phyloP scores from a whole-genome alignment of 1,140 invertebrate genomes.

The Orchesella cincta region DNA sequence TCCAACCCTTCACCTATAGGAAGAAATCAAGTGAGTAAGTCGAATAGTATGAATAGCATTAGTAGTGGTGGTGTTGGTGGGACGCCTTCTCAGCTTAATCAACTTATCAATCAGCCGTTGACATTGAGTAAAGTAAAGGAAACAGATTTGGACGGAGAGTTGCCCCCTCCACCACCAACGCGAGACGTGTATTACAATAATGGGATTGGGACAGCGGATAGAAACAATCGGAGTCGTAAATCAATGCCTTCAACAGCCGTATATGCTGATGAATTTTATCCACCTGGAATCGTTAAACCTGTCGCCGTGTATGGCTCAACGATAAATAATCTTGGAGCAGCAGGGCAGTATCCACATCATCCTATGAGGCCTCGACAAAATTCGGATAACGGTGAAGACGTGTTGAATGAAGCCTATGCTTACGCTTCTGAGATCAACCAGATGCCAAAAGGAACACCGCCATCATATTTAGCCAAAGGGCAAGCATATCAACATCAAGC shows the following conservation, averaged over 20 bases:
- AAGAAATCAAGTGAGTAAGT: not conserved
- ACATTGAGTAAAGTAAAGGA: not conserved
- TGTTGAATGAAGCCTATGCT: not conserved
- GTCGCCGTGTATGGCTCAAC: not conserved
- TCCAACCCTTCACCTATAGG: not conserved
- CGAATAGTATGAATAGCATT: constrained; percentile 11
- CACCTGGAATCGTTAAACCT: not conserved
- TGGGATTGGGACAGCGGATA: not conserved
- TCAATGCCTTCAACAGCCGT: not conserved
- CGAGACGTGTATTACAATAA: too few species aligned
- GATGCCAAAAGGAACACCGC: not conserved
- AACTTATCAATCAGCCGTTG: not conserved
- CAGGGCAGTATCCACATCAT: not conserved
- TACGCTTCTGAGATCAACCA: not conserved
- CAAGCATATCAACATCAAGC: not conserved
- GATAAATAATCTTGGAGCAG: not conserved
- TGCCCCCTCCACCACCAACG: not conserved
- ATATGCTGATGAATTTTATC: constrained; percentile 7
- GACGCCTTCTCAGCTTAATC: not conserved
- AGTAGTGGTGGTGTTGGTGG: not conserved
- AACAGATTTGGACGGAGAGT: not conserved
- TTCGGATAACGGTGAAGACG: not conserved
- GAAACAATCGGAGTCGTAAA: not conserved
- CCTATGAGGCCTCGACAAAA: not conserved
- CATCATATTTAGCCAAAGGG: too few species aligned